Percentiles rank a stretch among this genome's conserved stretches.
Conservation (phyloP, 23 tunicate genomes). For the Styela plicata region DNA sequence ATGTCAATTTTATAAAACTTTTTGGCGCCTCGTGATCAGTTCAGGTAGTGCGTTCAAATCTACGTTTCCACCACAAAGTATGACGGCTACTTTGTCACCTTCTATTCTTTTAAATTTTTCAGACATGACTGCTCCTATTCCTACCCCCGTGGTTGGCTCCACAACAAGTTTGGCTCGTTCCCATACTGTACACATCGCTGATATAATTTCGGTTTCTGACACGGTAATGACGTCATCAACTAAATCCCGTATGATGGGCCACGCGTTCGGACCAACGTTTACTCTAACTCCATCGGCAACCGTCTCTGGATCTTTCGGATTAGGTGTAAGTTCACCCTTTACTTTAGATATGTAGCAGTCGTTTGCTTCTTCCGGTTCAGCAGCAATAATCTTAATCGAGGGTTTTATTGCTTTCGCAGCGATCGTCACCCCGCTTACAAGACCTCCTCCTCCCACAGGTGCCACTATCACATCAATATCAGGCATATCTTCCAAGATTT, state of each 20-base stretch:
- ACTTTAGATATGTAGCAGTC: conserved; percentile 65
- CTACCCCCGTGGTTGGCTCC: conserved; percentile 92
- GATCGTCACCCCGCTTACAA: conserved; percentile 78
- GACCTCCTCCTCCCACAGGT: conserved; percentile 91
- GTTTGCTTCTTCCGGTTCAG: conserved; percentile 88
- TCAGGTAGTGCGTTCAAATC: conserved; percentile 31
- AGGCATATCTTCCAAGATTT: conserved; percentile 74
- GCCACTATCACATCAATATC: conserved; percentile 70
- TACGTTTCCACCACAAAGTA: conserved; percentile 91
- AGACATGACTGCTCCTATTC: conserved; percentile 64
- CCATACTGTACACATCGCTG: conserved; percentile 63
- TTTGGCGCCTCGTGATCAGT: neutral
- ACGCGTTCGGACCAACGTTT: conserved; percentile 69
- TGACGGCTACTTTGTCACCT: conserved; percentile 60
- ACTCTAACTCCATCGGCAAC: conserved; percentile 90
- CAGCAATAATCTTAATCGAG: conserved; percentile 68
- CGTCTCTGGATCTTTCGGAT: conserved; percentile 41
- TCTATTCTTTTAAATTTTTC: conserved; percentile 31
- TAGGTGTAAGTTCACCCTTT: conserved; percentile 42
- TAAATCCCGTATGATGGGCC: conserved; percentile 91
- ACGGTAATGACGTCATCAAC: conserved; percentile 94
- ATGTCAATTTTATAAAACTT: too few relatives aligned
- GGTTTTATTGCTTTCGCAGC: conserved; percentile 79
- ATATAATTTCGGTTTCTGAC: conserved; percentile 56
- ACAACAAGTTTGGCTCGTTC: conserved; percentile 78